A percentile compares a stretch with the other conserved stretches of the same genome.
These are phyloP conservation scores for Pherbina coryleti DNA, from an alignment of 2,888 invertebrate genomes.

Conservation along the genomic window DNA sequence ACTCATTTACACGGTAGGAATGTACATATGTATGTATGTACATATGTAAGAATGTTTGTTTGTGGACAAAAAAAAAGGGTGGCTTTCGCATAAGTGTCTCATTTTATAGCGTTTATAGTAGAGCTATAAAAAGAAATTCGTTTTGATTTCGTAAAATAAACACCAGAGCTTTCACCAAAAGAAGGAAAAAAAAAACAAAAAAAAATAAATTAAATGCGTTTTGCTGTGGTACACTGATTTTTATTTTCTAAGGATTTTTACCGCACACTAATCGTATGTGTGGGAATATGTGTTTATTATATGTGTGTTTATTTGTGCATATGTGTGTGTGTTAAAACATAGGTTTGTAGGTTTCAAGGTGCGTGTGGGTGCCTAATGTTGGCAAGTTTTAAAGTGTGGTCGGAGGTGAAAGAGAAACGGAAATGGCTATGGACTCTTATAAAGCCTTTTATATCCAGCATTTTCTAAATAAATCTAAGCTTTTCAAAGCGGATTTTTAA, in stretches of 20 bases:
- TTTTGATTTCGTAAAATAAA: conserved; percentile 25
- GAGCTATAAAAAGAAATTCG: conserved; percentile 6
- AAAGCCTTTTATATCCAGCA: not conserved
- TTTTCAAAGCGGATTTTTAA: not conserved
- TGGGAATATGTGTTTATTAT: not conserved
- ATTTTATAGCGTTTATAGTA: conserved; percentile 10
- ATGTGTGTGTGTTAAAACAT: not conserved
- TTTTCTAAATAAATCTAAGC: not conserved
- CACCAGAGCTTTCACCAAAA: not conserved
- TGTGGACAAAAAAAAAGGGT: no score
- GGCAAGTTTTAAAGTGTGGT: not conserved
- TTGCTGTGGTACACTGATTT: no score
- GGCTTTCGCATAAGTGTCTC: not conserved
- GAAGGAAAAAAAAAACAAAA: not conserved
- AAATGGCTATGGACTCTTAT: not conserved
- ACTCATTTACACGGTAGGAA: not conserved
- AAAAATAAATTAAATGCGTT: not conserved
- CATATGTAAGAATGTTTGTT: not conserved
- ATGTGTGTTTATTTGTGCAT: not conserved
- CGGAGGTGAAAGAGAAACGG: not conserved
- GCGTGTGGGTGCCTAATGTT: not conserved
- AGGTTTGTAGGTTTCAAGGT: not conserved
- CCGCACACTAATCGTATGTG: not conserved
- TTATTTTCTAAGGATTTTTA: not conserved
- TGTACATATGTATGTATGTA: no score